Evolutionary conservation across 2,888 invertebrate species (phyloP).

Genomic region (Lycocerus yunnanus): DNA sequence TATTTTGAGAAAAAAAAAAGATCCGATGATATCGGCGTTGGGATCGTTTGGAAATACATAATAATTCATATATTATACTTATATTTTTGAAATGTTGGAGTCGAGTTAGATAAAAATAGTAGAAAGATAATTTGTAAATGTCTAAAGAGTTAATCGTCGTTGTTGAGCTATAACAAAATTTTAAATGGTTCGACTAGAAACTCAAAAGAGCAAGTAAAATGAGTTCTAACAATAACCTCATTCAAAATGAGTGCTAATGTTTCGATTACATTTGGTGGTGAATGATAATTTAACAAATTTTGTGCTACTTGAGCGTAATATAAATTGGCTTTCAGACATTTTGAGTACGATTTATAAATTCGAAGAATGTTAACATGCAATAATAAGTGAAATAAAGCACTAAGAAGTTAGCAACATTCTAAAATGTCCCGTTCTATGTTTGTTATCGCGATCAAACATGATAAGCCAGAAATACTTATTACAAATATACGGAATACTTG

Average conservation of each 20-base stretch:
- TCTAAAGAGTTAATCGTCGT: constrained; percentile 3
- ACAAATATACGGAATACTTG: constrained; percentile 33
- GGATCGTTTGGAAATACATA: not conserved
- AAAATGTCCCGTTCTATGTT: constrained; percentile 29
- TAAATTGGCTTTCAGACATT: not conserved
- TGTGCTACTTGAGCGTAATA: not conserved
- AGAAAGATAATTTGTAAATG: not conserved
- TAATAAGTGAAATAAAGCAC: constrained; percentile 29
- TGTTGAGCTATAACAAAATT: not conserved
- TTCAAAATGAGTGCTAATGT: not conserved
- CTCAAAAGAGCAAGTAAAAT: constrained; percentile 1
- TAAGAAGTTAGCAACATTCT: constrained; percentile 26
- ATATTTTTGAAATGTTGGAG: not conserved
- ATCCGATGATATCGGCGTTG: no score
- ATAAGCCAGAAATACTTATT: constrained; percentile 34
- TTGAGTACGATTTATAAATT: constrained; percentile 1
- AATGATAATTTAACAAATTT: not conserved
- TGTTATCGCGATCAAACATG: constrained; percentile 32
- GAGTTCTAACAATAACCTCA: constrained; percentile 1
- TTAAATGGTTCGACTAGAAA: not conserved
- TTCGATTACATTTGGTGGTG: not conserved
- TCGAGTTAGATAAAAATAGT: not conserved
- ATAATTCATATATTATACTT: not conserved
- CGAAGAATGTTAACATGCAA: constrained; percentile 30
- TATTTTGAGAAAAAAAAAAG: not conserved